Percentiles rank a stretch among this genome's conserved stretches.
These are phyloP conservation scores for Centropristis striata DNA, from an alignment of 2,113 vertebrate genomes.

Conservation along the genomic window DNA sequence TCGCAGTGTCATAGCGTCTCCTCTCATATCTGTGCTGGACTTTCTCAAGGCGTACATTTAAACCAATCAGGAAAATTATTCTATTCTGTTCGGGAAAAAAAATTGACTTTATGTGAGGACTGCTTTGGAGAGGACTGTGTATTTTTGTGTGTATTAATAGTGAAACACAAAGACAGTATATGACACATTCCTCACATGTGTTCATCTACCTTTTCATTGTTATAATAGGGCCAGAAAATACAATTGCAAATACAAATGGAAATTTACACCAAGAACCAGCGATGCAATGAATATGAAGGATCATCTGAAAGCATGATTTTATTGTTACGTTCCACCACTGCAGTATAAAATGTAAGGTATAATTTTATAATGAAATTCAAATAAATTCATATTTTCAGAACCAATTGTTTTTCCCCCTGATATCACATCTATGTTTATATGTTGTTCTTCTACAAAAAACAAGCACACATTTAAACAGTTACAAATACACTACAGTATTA, in stretches of 20 bases:
- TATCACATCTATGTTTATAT: neutral
- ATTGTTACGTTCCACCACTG: neutral
- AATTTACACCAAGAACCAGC: constrained; percentile 15
- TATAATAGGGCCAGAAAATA: constrained; percentile 16
- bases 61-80: neutral
- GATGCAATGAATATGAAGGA: constrained; percentile 12
- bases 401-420: neutral
- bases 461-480: neutral
- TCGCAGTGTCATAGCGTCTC: neutral
- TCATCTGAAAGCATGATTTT: constrained; percentile 8
- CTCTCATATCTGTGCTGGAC: neutral
- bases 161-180: constrained; percentile 1
- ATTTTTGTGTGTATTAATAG: constrained; percentile 2
- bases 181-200: neutral
- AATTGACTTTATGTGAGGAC: neutral
- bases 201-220: constrained; percentile 2
- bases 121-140: neutral
- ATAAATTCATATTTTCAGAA: neutral
- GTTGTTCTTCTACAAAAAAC: neutral
- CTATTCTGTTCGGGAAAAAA: neutral
- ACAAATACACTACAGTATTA: neutral
- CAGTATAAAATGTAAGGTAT: neutral
- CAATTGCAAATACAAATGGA: constrained; percentile 19
- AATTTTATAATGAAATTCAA: constrained; percentile 23
- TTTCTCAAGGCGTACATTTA: neutral